Conservation (phyloP, 2,888 invertebrate species). For the Mythimna vitellina region DNA sequence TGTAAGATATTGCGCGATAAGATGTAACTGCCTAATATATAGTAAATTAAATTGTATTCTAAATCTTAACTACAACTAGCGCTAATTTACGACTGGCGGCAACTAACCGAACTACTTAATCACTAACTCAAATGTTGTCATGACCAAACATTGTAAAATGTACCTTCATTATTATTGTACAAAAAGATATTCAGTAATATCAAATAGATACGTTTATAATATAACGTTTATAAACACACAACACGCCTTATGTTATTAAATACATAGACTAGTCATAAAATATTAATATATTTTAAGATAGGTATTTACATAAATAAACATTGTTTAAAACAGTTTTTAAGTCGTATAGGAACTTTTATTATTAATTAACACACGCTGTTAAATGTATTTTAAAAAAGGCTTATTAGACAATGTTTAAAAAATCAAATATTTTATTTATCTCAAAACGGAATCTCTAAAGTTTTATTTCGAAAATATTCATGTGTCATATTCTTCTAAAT, state of each 20-base stretch:
- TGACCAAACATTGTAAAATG: conserved; percentile 35
- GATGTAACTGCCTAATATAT: background rate
- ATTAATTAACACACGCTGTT: conserved; percentile 8
- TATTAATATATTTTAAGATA: conserved; percentile 61
- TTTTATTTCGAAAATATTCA: background rate
- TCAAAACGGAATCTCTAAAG: conserved; percentile 9
- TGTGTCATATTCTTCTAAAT: background rate
- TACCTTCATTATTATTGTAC: conserved; percentile 38
- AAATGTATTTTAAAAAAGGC: conserved; percentile 16
- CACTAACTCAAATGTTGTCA: conserved; percentile 7
- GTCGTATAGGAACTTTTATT: background rate
- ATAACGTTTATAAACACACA: conserved; percentile 13
- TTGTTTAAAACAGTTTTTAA: conserved; percentile 46
- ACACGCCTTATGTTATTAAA: conserved; percentile 32
- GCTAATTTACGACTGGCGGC: conserved; percentile 2
- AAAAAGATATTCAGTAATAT: conserved; percentile 49
- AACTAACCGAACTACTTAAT: conserved; percentile 14
- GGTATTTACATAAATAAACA: conserved; percentile 44
- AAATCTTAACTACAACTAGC: conserved; percentile 6
- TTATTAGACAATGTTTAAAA: conserved; percentile 60
- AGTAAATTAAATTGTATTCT: background rate
- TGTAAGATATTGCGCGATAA: background rate
- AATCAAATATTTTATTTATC: conserved; percentile 30
- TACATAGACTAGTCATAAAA: conserved; percentile 63
- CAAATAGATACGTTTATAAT: too few relatives aligned